These are phyloP conservation scores for Drosophila heteroneura DNA, from an alignment of 2,888 invertebrate genomes.

Conservation along the genomic window DNA sequence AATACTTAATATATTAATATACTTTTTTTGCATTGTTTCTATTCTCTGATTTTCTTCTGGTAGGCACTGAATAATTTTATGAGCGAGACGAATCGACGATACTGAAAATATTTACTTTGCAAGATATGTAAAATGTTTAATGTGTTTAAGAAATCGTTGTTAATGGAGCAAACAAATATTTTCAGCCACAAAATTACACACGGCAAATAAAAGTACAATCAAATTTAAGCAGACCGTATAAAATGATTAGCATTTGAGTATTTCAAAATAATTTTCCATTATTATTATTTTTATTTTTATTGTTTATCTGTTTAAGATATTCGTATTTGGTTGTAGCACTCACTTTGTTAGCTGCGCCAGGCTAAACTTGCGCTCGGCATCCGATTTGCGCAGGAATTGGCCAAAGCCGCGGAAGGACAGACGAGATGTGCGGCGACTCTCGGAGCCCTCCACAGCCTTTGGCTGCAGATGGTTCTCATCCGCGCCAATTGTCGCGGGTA, in stretches of 20 bases:
- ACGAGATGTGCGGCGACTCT: constrained; percentile 74
- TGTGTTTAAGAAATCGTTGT: not conserved
- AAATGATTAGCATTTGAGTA: not conserved
- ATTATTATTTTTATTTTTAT: not conserved
- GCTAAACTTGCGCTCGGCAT: constrained; percentile 83
- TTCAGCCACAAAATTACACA: not conserved
- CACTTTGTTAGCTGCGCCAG: constrained; percentile 85
- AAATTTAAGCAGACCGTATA: constrained; percentile 4
- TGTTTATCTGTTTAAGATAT: not conserved
- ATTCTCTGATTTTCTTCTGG: not conserved
- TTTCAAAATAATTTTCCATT: not conserved
- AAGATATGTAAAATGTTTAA: not conserved
- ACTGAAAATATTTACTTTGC: not conserved
- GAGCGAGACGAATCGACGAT: not conserved
- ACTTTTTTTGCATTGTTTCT: not conserved
- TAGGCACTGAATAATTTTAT: not conserved
- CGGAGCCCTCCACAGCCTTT: constrained; percentile 51
- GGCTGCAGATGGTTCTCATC: constrained; percentile 68
- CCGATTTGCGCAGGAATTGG: constrained; percentile 75
- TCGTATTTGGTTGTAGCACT: constrained; percentile 40
- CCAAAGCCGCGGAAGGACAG: constrained; percentile 81
- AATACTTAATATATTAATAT: not conserved
- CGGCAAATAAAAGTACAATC: constrained; percentile 8
- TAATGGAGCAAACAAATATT: constrained; percentile 1
- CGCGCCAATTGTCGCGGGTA: constrained; percentile 23